Conservation (phyloP, 2,113 vertebrate genomes). For the Stercorarius parasiticus region DNA sequence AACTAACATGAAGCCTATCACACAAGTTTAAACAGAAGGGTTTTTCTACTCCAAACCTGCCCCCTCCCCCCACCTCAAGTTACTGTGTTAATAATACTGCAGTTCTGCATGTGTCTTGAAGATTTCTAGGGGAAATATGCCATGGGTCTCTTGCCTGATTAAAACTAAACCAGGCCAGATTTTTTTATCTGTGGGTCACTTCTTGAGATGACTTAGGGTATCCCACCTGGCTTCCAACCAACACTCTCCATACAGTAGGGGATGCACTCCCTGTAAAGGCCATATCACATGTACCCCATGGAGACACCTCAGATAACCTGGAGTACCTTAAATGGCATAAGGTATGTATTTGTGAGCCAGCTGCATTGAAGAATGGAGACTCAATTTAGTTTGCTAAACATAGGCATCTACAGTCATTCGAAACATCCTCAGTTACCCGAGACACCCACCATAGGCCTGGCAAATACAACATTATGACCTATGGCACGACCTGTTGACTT, state of each 20-base stretch:
- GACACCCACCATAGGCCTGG: not conserved
- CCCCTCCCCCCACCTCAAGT: not conserved
- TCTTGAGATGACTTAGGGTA: not conserved
- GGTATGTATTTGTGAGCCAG: not conserved
- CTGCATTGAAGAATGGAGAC: not conserved
- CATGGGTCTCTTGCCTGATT: not conserved
- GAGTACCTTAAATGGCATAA: not conserved
- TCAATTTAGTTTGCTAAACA: not conserved
- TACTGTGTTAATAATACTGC: not conserved
- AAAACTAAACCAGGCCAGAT: not conserved
- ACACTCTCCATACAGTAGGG: not conserved
- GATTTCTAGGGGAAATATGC: not conserved
- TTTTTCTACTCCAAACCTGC: not conserved
- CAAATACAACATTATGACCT: not conserved
- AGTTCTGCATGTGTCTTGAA: not conserved
- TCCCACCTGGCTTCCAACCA: not conserved
- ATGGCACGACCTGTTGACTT: not conserved
- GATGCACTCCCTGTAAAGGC: not conserved
- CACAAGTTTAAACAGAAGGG: not conserved
- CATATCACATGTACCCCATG: not conserved
- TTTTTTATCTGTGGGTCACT: not conserved
- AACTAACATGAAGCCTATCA: not conserved
- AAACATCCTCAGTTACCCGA: not conserved
- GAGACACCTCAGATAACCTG: not conserved
- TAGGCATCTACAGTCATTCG: not conserved